phyloP scores from a whole-genome alignment of 1,140 invertebrate species.

The Drosophila repleta region DNA sequence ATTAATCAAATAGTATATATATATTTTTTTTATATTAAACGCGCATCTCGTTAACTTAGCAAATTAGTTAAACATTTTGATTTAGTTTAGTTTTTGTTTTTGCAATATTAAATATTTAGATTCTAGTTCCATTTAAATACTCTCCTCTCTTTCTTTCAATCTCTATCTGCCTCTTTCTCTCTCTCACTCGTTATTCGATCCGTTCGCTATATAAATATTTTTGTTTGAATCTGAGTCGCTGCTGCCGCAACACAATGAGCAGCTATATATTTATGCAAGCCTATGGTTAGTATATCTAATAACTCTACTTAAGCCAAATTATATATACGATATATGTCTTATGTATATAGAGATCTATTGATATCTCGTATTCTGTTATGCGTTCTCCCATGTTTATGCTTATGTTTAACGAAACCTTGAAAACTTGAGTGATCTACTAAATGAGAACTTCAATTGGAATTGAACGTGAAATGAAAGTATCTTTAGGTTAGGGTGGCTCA shows the following conservation, averaged over 20 bases:
- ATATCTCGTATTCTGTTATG: background rate
- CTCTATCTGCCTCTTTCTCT: constrained; percentile 5
- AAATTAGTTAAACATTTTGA: constrained; percentile 30
- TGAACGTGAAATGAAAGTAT: background rate
- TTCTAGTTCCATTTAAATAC: constrained; percentile 8
- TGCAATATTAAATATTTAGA: constrained; percentile 13
- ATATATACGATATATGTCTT: background rate
- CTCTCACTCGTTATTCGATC: constrained; percentile 33
- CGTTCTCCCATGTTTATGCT: background rate
- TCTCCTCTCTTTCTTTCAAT: background rate
- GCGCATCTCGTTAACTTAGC: constrained; percentile 59
- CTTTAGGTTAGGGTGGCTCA: too few species aligned
- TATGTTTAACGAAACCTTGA: background rate
- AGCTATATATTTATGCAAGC: constrained; percentile 80
- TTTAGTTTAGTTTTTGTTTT: constrained; percentile 33
- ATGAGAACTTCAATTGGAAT: background rate
- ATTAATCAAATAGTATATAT: constrained; percentile 9
- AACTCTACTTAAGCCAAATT: background rate
- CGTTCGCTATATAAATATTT: background rate
- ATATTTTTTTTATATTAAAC: constrained; percentile 9
- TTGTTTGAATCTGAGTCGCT: constrained; percentile 48
- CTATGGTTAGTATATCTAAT: constrained; percentile 67
- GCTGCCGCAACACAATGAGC: constrained; percentile 82
- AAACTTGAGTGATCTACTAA: background rate
- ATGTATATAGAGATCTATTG: background rate